Evolutionary conservation across 2,113 vertebrate species (phyloP).

Genomic region (Ptilonorhynchus violaceus): DNA sequence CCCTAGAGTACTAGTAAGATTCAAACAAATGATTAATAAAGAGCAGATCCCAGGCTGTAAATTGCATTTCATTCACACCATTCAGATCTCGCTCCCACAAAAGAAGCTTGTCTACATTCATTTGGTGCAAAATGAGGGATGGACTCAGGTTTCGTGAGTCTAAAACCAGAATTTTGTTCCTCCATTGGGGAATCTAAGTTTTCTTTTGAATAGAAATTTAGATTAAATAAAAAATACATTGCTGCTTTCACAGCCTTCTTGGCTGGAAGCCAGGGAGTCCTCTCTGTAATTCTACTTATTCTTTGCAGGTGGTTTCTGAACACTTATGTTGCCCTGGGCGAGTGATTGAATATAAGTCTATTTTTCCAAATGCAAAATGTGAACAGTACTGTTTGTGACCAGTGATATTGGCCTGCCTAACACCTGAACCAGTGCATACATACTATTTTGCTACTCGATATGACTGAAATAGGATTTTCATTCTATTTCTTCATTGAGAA

Average conservation of each 20-base stretch:
- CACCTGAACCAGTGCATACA: neutral
- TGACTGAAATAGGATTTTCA: neutral
- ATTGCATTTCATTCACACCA: conserved; percentile 46
- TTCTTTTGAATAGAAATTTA: conserved; percentile 52
- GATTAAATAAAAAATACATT: conserved; percentile 53
- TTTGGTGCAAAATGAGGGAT: conserved; percentile 42
- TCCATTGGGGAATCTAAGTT: conserved; percentile 45
- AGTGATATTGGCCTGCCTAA: neutral
- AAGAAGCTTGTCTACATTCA: conserved; percentile 25
- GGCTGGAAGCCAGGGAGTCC: neutral
- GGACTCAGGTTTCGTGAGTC: conserved; percentile 27
- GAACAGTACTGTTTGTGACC: neutral
- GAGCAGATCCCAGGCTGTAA: conserved; percentile 31
- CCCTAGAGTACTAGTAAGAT: neutral
- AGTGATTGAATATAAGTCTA: neutral
- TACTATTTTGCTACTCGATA: neutral
- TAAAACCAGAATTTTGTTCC: conserved; percentile 22
- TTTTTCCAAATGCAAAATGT: neutral
- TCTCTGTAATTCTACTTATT: conserved; percentile 28
- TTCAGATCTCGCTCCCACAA: neutral
- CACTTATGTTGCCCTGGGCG: neutral
- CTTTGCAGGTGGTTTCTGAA: conserved; percentile 50
- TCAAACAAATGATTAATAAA: conserved; percentile 57
- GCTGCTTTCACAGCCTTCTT: conserved; percentile 28
- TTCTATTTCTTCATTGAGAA: neutral